Evolutionary conservation across 2,797 vertebrate species (phyloP), one percentile per base, ranked within the genome.

Genomic region (Spea hammondii): DNA sequence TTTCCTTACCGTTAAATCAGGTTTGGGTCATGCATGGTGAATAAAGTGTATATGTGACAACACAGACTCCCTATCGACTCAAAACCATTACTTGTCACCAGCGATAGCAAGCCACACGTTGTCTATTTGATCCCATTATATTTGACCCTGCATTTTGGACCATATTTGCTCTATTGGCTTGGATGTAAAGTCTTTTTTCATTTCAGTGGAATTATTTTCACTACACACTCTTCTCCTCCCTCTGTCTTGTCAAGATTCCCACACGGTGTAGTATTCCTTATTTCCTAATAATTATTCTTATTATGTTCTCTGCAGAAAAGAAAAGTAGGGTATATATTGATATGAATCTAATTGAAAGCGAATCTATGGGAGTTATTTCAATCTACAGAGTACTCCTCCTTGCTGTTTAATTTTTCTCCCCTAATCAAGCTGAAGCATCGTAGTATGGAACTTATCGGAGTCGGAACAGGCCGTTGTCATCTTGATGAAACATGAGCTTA

Each of bases 311-410:
- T 59, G 11, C 46, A 64, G 73, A 57, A n/a, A 13, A 12, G 53
- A 68, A 76, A 80, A 70, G 68, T 64, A 64, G 53, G 68, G 68
- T 59, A 49, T 65, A 80, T 17, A 14, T 54, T 72, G 79, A 80
- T 80, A 76, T 70, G 53, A 72, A 79, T 79, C 72, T 74, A 75
- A 79, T 68, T 79, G 72, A 74, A 79, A 70, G 57, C 60, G 72
- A 74, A 74, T 74, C 78, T 73, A 79, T 75, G 72, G 66, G 65
- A 64, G 72, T 79, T 79, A 79, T 79, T 79, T 79, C 70, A 79
- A 79, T 79, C 72, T 70, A 74, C 78, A 69, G 78, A 74, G 78
- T 64, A 57, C 78, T 17, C 78, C 78, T 79, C 78, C 78, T 79
- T 64, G 57, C 78, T 64, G 68, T 79, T 74, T 79, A 68, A 75